A percentile compares a stretch with the other conserved stretches of the same genome.
Conservation (phyloP, 2,888 invertebrate genomes). For the Lithophane semibrunnea region DNA sequence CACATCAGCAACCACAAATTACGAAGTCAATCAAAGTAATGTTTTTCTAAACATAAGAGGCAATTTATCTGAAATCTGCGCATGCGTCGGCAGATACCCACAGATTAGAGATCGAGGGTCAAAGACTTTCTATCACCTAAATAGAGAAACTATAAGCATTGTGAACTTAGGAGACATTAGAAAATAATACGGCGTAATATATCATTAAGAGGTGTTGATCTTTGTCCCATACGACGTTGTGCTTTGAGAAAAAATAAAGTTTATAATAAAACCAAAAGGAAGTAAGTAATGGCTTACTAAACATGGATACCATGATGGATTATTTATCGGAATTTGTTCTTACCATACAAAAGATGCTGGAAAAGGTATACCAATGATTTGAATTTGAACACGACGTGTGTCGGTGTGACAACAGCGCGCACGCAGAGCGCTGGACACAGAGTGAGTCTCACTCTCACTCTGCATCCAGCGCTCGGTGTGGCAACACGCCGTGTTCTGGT, state of each 20-base stretch:
- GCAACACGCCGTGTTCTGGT: no score
- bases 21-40: slow-evolving; percentile 37
- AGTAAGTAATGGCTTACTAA: neutral
- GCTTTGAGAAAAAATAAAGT: neutral
- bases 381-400: no score
- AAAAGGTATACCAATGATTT: neutral
- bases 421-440: no score
- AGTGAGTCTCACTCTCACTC: no score
- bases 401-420: no score
- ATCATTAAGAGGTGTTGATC: slow-evolving; percentile 44
- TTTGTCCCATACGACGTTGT: neutral
- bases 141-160: slow-evolving; percentile 44
- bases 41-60: slow-evolving; percentile 25
- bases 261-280: neutral
- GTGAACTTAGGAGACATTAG: slow-evolving; percentile 53
- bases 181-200: slow-evolving; percentile 55
- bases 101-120: slow-evolving; percentile 71
- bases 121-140: slow-evolving; percentile 76
- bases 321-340: neutral
- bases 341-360: neutral
- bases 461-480: no score
- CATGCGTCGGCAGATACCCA: slow-evolving; percentile 47
- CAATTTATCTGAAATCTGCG: slow-evolving; percentile 36
- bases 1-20: slow-evolving; percentile 6
- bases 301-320: neutral